Percentiles rank a stretch among this genome's conserved stretches.
Conservation (phyloP, 2,888 invertebrate genomes). For the Eustalomyia histrio region DNA sequence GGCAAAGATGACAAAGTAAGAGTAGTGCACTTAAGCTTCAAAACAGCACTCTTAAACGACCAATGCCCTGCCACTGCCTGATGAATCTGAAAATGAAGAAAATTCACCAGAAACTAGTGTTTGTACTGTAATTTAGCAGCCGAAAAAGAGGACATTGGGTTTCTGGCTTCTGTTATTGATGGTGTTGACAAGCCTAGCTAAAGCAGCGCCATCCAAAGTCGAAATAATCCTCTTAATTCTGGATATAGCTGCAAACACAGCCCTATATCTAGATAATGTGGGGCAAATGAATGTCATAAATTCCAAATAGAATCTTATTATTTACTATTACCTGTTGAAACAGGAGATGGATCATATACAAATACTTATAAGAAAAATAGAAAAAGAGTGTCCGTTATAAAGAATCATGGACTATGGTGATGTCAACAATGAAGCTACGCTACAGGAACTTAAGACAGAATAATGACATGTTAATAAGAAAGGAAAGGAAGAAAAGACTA, state of each 20-base stretch:
- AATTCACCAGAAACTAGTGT: background rate
- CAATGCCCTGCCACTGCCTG: background rate
- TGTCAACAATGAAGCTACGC: background rate
- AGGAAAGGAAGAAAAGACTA: background rate
- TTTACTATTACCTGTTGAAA: no score
- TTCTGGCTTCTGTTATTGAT: background rate
- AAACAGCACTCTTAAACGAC: no score
- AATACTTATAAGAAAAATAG: background rate
- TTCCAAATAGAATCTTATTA: background rate
- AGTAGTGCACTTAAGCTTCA: background rate
- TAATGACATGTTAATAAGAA: background rate
- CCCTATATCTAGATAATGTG: background rate
- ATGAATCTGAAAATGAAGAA: background rate
- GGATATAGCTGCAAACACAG: background rate
- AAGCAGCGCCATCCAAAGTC: background rate
- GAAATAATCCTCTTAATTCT: background rate
- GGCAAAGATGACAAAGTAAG: constrained; percentile 3
- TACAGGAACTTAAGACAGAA: background rate
- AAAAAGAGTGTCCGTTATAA: background rate
- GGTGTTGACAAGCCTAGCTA: background rate
- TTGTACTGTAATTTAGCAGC: background rate
- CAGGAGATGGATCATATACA: background rate
- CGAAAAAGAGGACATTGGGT: background rate
- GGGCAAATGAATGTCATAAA: background rate
- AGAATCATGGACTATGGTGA: background rate